Conservation (phyloP, 2,113 vertebrate genomes). For the Heterotis niloticus region DNA sequence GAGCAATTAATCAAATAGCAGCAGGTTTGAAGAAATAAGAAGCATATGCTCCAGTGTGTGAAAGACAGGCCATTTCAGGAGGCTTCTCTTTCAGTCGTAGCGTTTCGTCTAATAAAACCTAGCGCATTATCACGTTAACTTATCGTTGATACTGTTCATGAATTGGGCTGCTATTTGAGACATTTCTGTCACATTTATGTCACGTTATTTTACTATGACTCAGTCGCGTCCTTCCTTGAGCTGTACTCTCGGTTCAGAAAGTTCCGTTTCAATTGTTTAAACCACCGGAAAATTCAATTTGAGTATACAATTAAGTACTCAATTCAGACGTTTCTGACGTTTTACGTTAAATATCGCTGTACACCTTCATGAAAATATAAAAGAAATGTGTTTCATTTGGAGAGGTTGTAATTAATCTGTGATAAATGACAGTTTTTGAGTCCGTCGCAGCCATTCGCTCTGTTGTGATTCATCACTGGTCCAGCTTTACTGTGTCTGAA, state of each 20-base stretch:
- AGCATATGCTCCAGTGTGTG: neutral
- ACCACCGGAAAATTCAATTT: too few species aligned
- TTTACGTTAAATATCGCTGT: neutral
- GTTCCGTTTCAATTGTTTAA: too few species aligned
- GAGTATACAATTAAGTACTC: too few species aligned
- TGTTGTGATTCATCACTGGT: neutral
- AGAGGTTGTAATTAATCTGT: slow-evolving; percentile 12
- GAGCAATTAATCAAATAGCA: neutral
- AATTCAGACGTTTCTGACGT: too few species aligned
- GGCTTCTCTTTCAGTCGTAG: neutral
- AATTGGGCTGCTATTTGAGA: too few species aligned
- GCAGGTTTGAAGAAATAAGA: neutral
- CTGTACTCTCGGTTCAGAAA: too few species aligned
- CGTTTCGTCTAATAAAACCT: neutral
- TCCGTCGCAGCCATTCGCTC: neutral
- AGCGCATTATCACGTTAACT: too few species aligned
- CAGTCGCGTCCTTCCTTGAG: too few species aligned
- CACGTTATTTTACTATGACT: too few species aligned
- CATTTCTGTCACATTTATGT: too few species aligned
- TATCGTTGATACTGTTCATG: too few species aligned
- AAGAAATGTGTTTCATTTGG: slow-evolving; percentile 3
- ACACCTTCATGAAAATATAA: neutral
- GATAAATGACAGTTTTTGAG: neutral
- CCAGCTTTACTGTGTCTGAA: slow-evolving; percentile 10
- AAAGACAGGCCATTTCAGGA: neutral